Base-by-base conservation (phyloP, 2,113 vertebrate species). In the Bufo bufo region DNA sequence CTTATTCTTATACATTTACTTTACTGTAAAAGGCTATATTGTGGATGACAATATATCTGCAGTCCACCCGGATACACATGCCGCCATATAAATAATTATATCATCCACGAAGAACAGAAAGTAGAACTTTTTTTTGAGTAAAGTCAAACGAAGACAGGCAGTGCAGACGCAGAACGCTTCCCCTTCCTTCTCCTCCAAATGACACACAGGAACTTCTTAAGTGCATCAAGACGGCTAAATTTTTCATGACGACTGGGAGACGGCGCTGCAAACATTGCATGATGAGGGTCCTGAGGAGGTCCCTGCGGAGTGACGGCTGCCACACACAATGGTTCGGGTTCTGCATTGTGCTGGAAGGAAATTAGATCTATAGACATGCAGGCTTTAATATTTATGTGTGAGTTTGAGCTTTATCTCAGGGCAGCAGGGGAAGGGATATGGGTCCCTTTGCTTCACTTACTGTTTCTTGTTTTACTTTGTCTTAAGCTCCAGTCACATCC, bases 171-270 rank as follows among this genome's bases (percentile, higher is more conserved):
- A 17, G 78, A 82, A 20, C 19, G 59, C 58, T 49, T 82, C 61
- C 43, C 43, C 80, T 20, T 82, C 59, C 59, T 10, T 12, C 45
- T 49, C 45, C 59, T 20, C 16, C 58, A 4, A 19, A 45, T 19
- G 13, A 63, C 43, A 82, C 43, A 12, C 43, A 20, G 58, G 23
- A 63, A 23, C 58, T 16, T 49, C 59, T 58, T 65, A 82, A 82
- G 43, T 82, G 80, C 59, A 82, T 82, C 80, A 65, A 82, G 59
- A 65, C 19, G 8, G 14, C 80, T 82, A 45, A 65, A 82, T 82
- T 82, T 66, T 82, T 82, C 59, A 66, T 82, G 43, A 65, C 59
- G 50, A 11, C 80, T 43, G 80, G 59, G 80, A 82, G 59, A 49
- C 19, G 47, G 59, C 4, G 56, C 80, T 82, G 80, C 19, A 50